phyloP scores from a whole-genome alignment of 2,888 invertebrate genomes.

The Sinohyriopsis cumingii region DNA sequence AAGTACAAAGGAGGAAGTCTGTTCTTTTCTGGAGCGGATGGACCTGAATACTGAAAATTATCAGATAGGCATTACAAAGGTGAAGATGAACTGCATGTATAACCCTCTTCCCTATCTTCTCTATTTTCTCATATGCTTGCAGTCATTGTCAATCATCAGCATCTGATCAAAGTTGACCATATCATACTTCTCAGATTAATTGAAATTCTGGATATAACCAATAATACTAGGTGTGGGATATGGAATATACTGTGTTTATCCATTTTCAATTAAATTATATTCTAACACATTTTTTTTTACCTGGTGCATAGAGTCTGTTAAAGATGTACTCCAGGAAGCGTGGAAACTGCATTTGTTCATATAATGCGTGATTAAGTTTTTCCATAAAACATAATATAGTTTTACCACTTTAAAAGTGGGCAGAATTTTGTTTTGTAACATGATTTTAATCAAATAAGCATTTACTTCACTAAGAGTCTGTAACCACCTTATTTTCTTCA shows the following conservation, averaged over 20 bases:
- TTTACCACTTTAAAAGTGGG: neutral
- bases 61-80: slow-evolving; percentile 90
- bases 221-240: too few relatives aligned
- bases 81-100: slow-evolving; percentile 25
- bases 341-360: neutral
- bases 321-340: neutral
- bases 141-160: too few relatives aligned
- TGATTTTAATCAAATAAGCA: neutral
- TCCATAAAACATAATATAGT: neutral
- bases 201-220: too few relatives aligned
- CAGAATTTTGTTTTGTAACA: neutral
- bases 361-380: too few relatives aligned
- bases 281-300: neutral
- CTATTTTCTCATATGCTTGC: too few relatives aligned
- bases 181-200: too few relatives aligned
- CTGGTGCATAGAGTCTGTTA: neutral
- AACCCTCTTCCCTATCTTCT: too few relatives aligned
- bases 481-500: neutral
- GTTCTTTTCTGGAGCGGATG: slow-evolving; percentile 86
- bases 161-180: too few relatives aligned
- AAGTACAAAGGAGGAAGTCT: slow-evolving; percentile 89
- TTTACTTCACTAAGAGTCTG: neutral
- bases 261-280: too few relatives aligned
- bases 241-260: too few relatives aligned
- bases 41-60: slow-evolving; percentile 92